phyloP scores from a whole-genome alignment of 2,888 invertebrate genomes.

The Drosophila subsilvestris region DNA sequence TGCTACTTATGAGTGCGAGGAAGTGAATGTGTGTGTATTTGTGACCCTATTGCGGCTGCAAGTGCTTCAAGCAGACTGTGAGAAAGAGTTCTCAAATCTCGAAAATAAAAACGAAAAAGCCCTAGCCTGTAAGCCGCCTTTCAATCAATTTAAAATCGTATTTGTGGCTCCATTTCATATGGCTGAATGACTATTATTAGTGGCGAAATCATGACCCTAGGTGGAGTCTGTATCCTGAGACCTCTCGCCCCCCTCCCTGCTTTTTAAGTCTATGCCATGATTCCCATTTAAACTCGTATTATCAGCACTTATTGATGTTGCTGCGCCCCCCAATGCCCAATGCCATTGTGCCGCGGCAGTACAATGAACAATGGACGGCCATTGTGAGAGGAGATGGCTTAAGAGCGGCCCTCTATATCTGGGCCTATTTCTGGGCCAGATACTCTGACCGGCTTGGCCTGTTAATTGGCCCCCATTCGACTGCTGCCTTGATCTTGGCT shows the following conservation, averaged over 20 bases:
- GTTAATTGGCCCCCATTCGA: slow-evolving; percentile 40
- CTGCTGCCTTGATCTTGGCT: slow-evolving; percentile 61
- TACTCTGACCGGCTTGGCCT: slow-evolving; percentile 42
- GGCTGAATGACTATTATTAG: slow-evolving; percentile 30
- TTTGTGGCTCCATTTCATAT: background rate
- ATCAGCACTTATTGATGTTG: slow-evolving; percentile 27
- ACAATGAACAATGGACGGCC: slow-evolving; percentile 59
- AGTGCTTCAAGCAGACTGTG: background rate
- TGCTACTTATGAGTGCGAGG: slow-evolving; percentile 15
- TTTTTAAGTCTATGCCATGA: slow-evolving; percentile 14
- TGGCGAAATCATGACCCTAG: slow-evolving; percentile 30
- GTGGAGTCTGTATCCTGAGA: slow-evolving; percentile 5
- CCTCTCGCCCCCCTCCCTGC: too few relatives aligned
- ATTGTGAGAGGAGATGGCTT: slow-evolving; percentile 47
- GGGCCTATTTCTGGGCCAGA: slow-evolving; percentile 33
- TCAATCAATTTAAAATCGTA: background rate
- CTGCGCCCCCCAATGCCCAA: background rate
- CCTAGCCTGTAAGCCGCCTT: background rate
- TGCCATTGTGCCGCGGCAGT: slow-evolving; percentile 30
- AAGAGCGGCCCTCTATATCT: background rate
- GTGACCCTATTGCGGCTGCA: background rate
- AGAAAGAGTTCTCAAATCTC: background rate
- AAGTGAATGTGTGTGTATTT: slow-evolving; percentile 8
- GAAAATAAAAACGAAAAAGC: too few relatives aligned
- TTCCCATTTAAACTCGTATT: slow-evolving; percentile 23